Conservation (phyloP, 2,797 vertebrate species). For the Silurus lanzhouensis region DNA sequence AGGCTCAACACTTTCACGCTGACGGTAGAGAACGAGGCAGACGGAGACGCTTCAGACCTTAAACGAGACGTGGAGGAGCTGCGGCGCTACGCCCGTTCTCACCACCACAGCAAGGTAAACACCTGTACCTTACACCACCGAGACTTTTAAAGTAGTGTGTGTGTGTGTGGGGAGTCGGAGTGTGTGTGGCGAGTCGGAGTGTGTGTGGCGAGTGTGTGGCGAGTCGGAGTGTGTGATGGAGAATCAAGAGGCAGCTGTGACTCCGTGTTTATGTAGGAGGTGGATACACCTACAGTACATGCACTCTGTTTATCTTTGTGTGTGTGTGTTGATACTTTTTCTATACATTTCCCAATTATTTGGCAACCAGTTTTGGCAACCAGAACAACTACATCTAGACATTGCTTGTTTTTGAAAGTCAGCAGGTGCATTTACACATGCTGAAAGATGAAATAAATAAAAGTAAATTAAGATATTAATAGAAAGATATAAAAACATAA, state of each 20-base stretch:
- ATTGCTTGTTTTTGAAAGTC: too few species aligned
- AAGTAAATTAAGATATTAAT: too few species aligned
- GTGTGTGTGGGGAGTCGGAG: too few species aligned
- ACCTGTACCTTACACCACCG: neutral
- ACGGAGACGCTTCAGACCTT: conserved; percentile 54
- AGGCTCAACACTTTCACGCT: conserved; percentile 79
- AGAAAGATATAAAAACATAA: too few species aligned
- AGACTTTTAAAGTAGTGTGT: too few species aligned
- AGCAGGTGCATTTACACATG: neutral
- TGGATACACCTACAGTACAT: neutral
- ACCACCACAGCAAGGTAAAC: conserved; percentile 57
- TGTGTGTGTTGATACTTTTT: neutral
- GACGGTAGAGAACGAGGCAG: conserved; percentile 63
- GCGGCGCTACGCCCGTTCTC: conserved; percentile 67
- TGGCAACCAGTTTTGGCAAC: neutral
- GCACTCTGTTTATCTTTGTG: conserved; percentile 1
- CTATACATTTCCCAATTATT: neutral
- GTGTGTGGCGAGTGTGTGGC: neutral
- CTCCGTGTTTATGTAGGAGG: neutral
- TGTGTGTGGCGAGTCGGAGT: too few species aligned
- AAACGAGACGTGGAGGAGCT: conserved; percentile 73
- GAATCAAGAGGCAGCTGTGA: neutral
- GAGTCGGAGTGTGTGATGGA: neutral
- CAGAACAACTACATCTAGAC: neutral
- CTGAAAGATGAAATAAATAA: too few species aligned